phyloP scores from a whole-genome alignment of 2,113 vertebrate genomes.

The Gavia stellata region DNA sequence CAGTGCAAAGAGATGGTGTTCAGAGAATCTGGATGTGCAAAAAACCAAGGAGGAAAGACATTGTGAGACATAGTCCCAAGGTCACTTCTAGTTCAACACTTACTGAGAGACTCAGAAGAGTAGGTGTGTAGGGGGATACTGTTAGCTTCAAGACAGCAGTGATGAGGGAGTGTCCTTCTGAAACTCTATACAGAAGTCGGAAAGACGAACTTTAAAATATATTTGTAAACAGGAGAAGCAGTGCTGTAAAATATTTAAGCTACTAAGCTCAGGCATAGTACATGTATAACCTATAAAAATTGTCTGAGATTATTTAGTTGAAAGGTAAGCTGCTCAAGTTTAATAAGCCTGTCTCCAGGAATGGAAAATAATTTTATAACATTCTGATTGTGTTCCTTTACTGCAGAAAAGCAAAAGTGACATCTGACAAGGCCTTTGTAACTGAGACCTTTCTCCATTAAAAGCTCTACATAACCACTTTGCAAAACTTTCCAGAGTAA shows the following conservation, averaged over 20 bases:
- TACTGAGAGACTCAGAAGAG: background rate
- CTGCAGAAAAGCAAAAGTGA: background rate
- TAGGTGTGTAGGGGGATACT: background rate
- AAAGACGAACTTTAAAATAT: background rate
- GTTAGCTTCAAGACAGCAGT: background rate
- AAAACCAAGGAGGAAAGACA: background rate
- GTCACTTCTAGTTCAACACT: background rate
- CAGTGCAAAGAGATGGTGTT: background rate
- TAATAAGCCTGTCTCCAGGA: background rate
- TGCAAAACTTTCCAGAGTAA: background rate
- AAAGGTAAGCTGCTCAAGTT: background rate
- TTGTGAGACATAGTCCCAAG: background rate
- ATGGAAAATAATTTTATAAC: background rate
- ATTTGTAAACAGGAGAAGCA: background rate
- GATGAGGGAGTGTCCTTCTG: background rate
- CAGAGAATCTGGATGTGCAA: background rate
- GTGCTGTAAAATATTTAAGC: background rate
- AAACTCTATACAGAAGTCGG: accelerated
- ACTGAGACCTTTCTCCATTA: background rate
- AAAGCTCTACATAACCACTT: background rate
- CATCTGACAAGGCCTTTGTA: background rate
- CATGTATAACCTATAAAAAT: background rate
- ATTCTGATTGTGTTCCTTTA: background rate
- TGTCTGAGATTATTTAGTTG: background rate
- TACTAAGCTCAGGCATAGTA: background rate